Base-by-base conservation (phyloP, 1,140 invertebrate species). In the Tetramorium simillimum region DNA sequence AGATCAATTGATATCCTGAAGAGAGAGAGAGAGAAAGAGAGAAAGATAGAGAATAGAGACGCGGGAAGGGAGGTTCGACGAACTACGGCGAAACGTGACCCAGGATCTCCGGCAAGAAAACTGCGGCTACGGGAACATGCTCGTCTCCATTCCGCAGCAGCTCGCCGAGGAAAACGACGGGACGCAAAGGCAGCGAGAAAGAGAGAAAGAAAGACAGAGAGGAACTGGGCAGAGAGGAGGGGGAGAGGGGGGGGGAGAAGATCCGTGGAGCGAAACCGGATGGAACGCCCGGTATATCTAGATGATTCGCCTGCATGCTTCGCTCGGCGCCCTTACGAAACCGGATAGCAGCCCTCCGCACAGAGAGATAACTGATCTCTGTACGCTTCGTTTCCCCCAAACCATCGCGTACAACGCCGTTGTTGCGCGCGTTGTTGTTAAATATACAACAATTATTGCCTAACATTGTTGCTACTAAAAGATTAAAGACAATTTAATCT, bases 291-390 rank as follows among this genome's bases (percentile, higher is more conserved):
- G 87, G 75, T 69, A 75, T 77, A 86, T 89, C 85, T 78, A 78
- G 65, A 86, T 81, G 81, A 88, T 86, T 81, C 87, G 86, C 56
- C 86, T 88, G 84, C 84, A 81, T 76, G 87, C 87, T 85, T 78
- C 84, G 87, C 46, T 87, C 80, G 72, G 69, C 86, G 89, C 90
- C 89, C 85, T 88, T 90, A 89, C 90, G 86, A 90, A 91, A 91
- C 90, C 90, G 90, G 88, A 91, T 88, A 90, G 86, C 85, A 88
- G 85, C 86, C 86, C 85, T 90, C 86, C 70, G 86, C 85, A 56
- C 78, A 81, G 82, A 91, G 82, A 91, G 80, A 84, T 84, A 88
- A 89, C 88, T 86, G 82, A 90, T 84, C 85, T 87, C 85, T 85
- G 60, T 85, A 90, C 78, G 84, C 89, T 87, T 77, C 58, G 84